Evolutionary conservation across 2,888 invertebrate genomes (phyloP).

Genomic region (Lepetodrilus schrolli): DNA sequence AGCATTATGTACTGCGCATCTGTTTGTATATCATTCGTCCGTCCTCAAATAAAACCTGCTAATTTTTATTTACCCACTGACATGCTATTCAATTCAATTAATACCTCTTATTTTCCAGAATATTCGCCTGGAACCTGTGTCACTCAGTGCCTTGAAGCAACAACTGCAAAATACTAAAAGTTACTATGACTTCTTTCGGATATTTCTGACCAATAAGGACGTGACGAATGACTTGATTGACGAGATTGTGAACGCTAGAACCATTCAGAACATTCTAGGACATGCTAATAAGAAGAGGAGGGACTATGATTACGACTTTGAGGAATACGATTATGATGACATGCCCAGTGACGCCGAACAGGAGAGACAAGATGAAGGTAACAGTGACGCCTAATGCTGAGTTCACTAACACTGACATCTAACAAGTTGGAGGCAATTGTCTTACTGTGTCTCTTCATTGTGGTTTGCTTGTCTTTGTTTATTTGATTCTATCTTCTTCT

Average conservation of each 20-base stretch:
- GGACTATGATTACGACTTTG: background rate
- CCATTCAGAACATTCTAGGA: constrained; percentile 18
- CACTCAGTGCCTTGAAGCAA: constrained; percentile 21
- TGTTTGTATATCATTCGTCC: too few species aligned
- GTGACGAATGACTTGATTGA: constrained; percentile 33
- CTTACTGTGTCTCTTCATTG: too few species aligned
- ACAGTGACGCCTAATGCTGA: too few species aligned
- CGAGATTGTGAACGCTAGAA: constrained; percentile 29
- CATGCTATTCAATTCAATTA: background rate
- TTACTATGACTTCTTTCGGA: constrained; percentile 38
- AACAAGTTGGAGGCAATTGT: too few species aligned
- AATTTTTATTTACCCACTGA: background rate
- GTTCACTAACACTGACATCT: too few species aligned
- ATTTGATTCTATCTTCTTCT: too few species aligned
- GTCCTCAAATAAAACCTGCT: too few species aligned
- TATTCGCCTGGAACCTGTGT: constrained; percentile 14
- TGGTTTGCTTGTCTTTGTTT: too few species aligned
- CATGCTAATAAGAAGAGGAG: background rate
- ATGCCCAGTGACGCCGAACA: constrained; percentile 10
- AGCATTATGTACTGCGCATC: too few species aligned
- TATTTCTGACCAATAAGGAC: constrained; percentile 41
- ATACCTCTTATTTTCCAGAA: background rate
- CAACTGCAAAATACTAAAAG: constrained; percentile 27
- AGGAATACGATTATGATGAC: background rate
- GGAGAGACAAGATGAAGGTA: constrained; percentile 8